Percentiles rank a stretch among this genome's conserved stretches.
phyloP scores from a whole-genome alignment of 2,797 vertebrate species.

The Mycteria americana region DNA sequence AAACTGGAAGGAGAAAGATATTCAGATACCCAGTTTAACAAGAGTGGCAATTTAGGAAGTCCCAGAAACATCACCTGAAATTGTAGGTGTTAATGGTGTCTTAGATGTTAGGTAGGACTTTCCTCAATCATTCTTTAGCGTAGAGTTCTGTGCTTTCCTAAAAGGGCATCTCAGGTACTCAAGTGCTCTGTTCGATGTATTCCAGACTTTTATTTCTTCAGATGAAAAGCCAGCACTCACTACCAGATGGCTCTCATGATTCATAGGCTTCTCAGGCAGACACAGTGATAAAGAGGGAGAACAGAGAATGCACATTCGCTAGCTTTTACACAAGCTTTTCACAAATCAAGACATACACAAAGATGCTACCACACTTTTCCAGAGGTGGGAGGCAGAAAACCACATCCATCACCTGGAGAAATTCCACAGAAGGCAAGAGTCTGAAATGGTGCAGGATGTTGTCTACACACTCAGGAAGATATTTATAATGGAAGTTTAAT shows the following conservation, averaged over 20 bases:
- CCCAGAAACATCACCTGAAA: background rate
- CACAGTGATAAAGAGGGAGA: background rate
- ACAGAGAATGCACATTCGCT: background rate
- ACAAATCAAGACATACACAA: background rate
- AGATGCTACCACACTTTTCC: background rate
- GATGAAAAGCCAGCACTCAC: background rate
- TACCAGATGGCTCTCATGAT: background rate
- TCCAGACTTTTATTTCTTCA: background rate
- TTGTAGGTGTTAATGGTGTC: background rate
- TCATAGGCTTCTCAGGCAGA: background rate
- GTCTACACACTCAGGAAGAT: background rate
- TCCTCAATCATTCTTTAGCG: background rate
- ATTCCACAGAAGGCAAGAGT: background rate
- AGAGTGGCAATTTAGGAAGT: background rate
- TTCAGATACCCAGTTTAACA: background rate
- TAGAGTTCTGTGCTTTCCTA: background rate
- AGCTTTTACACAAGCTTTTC: background rate
- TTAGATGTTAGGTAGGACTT: background rate
- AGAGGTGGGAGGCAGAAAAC: background rate
- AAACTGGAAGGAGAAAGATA: background rate
- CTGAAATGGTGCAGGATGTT: background rate
- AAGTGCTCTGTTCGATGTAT: accelerated
- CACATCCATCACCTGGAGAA: background rate
- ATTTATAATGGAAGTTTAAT: background rate
- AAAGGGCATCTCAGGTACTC: background rate